A percentile compares a stretch with the other conserved stretches of the same genome.
These are phyloP conservation scores for Nasonia oneida DNA, from an alignment of 2,888 invertebrate genomes.

Conservation along the genomic window DNA sequence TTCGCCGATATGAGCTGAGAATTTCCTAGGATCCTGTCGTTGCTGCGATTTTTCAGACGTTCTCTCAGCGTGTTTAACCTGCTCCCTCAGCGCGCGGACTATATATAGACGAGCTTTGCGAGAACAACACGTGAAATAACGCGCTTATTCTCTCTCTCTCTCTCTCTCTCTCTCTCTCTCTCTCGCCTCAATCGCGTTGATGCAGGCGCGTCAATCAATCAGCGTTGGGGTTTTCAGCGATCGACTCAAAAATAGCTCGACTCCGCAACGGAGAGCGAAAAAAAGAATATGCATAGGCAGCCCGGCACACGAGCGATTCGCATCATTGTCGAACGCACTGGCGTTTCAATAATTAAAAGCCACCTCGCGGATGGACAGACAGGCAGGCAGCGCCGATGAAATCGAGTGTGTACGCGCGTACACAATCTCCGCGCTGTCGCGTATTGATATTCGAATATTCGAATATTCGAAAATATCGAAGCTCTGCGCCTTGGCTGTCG, in stretches of 20 bases:
- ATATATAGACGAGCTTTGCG: background rate
- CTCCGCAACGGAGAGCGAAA: background rate
- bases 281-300: background rate
- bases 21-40: slow-evolving; percentile 35
- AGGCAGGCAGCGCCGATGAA: background rate
- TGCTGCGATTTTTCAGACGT: slow-evolving; percentile 24
- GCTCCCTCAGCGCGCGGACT: too few species aligned
- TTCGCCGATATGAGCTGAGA: slow-evolving; percentile 19
- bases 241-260: background rate
- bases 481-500: background rate
- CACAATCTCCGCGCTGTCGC: background rate
- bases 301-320: background rate
- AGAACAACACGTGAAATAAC: background rate
- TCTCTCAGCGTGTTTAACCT: background rate
- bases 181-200: background rate
- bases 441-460: background rate
- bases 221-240: background rate
- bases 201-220: background rate
- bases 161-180: slow-evolving; percentile 10
- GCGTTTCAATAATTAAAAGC: slow-evolving; percentile 6
- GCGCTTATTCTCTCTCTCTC: background rate
- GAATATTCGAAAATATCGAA: background rate
- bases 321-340: background rate
- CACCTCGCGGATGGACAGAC: background rate
- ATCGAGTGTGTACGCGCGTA: background rate